phyloP scores from a whole-genome alignment of 2,797 vertebrate species.

The Phoxinus dragarum region DNA sequence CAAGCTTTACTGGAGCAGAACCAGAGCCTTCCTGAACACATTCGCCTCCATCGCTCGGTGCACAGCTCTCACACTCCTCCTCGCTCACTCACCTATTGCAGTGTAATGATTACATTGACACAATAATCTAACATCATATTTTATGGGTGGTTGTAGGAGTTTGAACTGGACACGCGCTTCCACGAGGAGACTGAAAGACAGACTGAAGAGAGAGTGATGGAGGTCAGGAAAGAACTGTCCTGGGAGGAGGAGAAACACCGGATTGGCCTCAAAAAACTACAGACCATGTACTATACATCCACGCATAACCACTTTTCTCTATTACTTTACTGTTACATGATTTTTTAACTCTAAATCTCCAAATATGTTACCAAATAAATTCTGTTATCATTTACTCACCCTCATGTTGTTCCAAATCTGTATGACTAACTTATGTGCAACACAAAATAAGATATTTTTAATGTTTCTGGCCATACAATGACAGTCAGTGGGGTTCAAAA shows the following conservation, averaged over 20 bases:
- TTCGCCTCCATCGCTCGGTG: conserved; percentile 82
- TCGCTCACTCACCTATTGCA: neutral
- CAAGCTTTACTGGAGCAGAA: conserved; percentile 79
- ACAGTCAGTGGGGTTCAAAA: neutral
- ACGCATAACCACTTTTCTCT: neutral
- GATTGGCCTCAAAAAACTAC: conserved; percentile 83
- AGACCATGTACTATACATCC: conserved; percentile 72
- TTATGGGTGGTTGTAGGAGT: conserved; percentile 76
- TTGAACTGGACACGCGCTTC: conserved; percentile 81
- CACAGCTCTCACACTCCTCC: conserved; percentile 27
- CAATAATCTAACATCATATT: neutral
- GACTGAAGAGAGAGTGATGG: conserved; percentile 75
- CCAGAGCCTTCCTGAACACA: conserved; percentile 80
- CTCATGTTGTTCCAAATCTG: neutral
- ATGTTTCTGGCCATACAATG: neutral
- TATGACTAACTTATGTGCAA: neutral
- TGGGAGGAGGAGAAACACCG: conserved; percentile 85
- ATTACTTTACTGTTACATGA: neutral
- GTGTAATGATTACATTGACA: neutral
- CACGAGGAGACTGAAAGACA: conserved; percentile 76
- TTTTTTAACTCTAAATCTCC: neutral
- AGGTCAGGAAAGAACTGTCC: conserved; percentile 81
- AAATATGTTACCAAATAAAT: neutral
- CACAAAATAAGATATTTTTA: neutral
- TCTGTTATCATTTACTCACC: neutral